Conservation (phyloP, 1,140 invertebrate species). For the Calephelis nemesis region DNA sequence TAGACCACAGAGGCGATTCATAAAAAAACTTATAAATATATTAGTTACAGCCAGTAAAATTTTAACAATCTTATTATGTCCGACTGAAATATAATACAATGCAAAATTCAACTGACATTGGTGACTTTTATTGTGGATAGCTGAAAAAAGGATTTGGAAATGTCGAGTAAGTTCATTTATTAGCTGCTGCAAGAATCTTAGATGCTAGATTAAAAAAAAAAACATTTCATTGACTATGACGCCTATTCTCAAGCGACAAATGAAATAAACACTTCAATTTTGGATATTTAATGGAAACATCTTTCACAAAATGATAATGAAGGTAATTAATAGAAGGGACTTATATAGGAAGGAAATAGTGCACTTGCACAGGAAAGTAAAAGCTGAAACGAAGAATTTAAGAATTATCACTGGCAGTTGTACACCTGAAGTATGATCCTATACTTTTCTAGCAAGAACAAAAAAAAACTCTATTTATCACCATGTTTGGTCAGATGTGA, state of each 20-base stretch:
- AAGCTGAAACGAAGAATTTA: constrained; percentile 39
- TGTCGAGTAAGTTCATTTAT: constrained; percentile 46
- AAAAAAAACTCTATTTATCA: constrained; percentile 40
- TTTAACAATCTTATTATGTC: constrained; percentile 35
- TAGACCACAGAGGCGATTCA: constrained; percentile 33
- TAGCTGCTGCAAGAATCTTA: constrained; percentile 55
- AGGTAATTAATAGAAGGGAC: constrained; percentile 28
- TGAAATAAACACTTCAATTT: constrained; percentile 35
- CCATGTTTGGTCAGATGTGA: constrained; percentile 28
- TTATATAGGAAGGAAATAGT: constrained; percentile 41
- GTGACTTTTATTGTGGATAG: constrained; percentile 31
- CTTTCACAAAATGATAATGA: constrained; percentile 35
- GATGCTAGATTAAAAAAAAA: constrained; percentile 59
- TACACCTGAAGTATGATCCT: constrained; percentile 40
- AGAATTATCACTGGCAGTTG: constrained; percentile 41
- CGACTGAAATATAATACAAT: constrained; percentile 36
- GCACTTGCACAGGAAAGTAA: constrained; percentile 37
- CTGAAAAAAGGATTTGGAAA: constrained; percentile 43
- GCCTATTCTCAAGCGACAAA: constrained; percentile 35
- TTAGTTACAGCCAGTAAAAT: constrained; percentile 42
- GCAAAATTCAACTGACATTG: constrained; percentile 33
- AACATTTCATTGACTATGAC: constrained; percentile 38
- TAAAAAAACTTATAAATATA: constrained; percentile 44
- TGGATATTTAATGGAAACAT: constrained; percentile 28
- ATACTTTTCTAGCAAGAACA: constrained; percentile 42